Evolutionary conservation across 2,797 vertebrate genomes (phyloP).

Genomic region (Chelmon rostratus): DNA sequence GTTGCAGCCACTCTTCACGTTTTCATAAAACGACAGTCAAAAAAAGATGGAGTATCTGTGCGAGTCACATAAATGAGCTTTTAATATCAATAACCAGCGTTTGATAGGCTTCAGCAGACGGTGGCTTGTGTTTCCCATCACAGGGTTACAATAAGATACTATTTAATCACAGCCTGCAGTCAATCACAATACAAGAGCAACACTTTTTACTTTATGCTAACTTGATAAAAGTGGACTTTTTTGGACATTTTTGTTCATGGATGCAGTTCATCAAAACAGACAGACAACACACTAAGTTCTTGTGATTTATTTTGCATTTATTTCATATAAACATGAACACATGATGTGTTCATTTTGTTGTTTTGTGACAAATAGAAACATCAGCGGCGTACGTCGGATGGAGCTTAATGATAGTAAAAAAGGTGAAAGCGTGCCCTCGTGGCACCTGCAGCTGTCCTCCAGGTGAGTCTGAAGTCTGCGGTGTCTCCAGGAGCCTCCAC

Average conservation of each 20-base stretch:
- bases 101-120: not conserved
- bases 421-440: not conserved
- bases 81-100: too few relatives aligned
- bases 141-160: not conserved
- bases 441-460: too few relatives aligned
- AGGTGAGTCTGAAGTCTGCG: not conserved
- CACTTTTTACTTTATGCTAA: too few relatives aligned
- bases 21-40: too few relatives aligned
- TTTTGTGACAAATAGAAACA: slow-evolving; percentile 1
- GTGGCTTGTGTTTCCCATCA: not conserved
- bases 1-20: too few relatives aligned
- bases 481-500: not conserved
- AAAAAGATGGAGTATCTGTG: too few relatives aligned
- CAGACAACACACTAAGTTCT: slow-evolving; percentile 33
- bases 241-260: not conserved
- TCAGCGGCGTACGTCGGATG: not conserved
- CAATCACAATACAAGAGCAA: not conserved
- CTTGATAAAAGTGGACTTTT: not conserved
- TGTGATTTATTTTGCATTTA: slow-evolving; percentile 52
- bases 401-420: not conserved
- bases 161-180: not conserved
- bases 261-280: not conserved
- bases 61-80: too few relatives aligned
- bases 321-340: not conserved
- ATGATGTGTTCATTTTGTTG: not conserved